Base-by-base conservation (phyloP, 2,113 vertebrate species). In the Grammomys dolichurus region DNA sequence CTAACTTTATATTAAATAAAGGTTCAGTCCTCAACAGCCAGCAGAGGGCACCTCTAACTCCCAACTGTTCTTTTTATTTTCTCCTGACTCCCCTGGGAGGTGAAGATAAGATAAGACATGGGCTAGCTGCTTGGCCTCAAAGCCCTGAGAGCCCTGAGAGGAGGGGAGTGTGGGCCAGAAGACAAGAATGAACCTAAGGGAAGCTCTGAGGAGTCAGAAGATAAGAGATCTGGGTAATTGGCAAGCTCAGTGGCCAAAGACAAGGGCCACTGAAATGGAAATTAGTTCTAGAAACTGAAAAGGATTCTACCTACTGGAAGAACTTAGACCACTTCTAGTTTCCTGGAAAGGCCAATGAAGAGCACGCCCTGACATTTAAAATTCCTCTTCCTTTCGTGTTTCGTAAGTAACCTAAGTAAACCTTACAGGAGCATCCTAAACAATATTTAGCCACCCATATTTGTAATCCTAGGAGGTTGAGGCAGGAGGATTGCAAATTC, bases 11-110 rank as follows among this genome's bases (percentile, higher is more conserved):
- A 51, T 73, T 82, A 92, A 94, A 86, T 20, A 26, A 43, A 84
- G 46, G 12, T 89, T 26, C 22, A 46, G 6, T 93, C 60, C 20
- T 75, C 20, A 36, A 54, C 63, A 86, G 63, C 97, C 97, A 97
- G 93, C 84, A 98, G 97, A 94, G 97, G 97, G 94, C 96, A 91
- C 82, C 93, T 95, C 77, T 89, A 73, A 93, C 65, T 86, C 87
- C 31, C 48, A 80, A 77, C 67, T n/a, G 36, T 78, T 48, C 33
- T 5, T 72, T 89, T 26, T 28, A 48, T 22, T 63, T 93, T 87
- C n/a, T 88, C 76, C 91, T 60, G 36, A 73, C n/a, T n/a, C 26
- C 85, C 81, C 73, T 54, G 77, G 75, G 78, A 24, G n/a, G 22
- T n/a, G 26, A 31, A 94, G 94, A 63, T 95, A 92, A 95, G 75